These are phyloP conservation scores for Gasterosteus nipponicus DNA, from an alignment of 2,113 vertebrate genomes.

Conservation along the genomic window DNA sequence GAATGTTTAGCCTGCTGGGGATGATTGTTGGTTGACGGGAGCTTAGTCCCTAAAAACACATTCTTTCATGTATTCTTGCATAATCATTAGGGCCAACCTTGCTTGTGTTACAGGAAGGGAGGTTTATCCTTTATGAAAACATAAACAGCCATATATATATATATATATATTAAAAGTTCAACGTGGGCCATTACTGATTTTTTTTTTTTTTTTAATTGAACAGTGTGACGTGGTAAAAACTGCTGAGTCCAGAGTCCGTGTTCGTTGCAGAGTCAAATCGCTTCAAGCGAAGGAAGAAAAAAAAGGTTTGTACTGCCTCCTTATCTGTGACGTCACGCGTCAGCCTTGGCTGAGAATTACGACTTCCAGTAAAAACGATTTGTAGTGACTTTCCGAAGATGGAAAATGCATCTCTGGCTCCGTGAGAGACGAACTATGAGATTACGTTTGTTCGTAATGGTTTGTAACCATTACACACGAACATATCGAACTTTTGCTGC, in stretches of 20 bases:
- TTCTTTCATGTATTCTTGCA: conserved; percentile 8
- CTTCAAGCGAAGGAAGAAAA: not conserved
- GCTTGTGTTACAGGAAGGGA: not conserved
- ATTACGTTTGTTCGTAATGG: not conserved
- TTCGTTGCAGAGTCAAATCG: conserved; percentile 31
- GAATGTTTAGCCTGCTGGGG: conserved; percentile 33
- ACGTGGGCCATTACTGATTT: not conserved
- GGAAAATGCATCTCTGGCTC: not conserved
- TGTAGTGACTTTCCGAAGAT: not conserved
- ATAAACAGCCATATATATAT: not conserved
- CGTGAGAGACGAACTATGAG: not conserved
- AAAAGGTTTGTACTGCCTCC: conserved; percentile 27
- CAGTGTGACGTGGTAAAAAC: not conserved
- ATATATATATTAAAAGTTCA: not conserved
- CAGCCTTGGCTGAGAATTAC: conserved; percentile 14
- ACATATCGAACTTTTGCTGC: too few relatives aligned
- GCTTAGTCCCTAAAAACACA: not conserved
- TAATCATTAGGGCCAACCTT: not conserved
- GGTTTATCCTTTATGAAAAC: not conserved
- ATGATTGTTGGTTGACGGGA: conserved; percentile 10
- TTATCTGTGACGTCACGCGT: conserved; percentile 47
- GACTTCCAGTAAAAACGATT: not conserved
- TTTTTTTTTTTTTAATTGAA: not conserved
- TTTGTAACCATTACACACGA: not conserved
- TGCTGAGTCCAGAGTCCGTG: conserved; percentile 54